Evolutionary conservation across 2,797 vertebrate species (phyloP), one percentile per base, ranked within the genome.

Genomic region (Cottoperca gobio): DNA sequence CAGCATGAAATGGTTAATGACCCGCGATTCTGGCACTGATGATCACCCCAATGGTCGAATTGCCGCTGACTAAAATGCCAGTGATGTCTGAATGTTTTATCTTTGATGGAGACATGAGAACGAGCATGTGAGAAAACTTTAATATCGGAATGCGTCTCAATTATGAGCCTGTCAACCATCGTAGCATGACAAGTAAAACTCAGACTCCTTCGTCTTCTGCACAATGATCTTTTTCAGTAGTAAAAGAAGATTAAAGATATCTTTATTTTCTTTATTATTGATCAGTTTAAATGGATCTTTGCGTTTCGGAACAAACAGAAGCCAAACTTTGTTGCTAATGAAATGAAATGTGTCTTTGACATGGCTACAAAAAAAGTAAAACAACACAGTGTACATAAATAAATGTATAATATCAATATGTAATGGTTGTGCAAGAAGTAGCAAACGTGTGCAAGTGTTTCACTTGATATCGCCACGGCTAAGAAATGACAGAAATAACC

Each of bases 1-100:
- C 89, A 86, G 83, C 81, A 65, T 62, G 85, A 82, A 73, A 74
- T 70, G 59, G 86, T 88, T 87, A 86, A 90, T 82, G 87, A 83
- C 63, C 69, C 49, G 1, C 11, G 19, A 54, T 62, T 70, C 63
- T 67, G 70, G 74, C 73, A 33, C 72, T 63, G 61, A 74, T 60
- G 19, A 77, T 72, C 55, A 21, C 42, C 61, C 69, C 71, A 11
- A 16, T 73, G 76, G 75, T 79, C 62, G 74, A 60, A 61, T 76
- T 52, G 64, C 21, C 13, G 49, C 76, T 49, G 82, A 84, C 23
- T 82, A 72, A 79, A 81, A 83, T 77, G 60, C 49, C 58, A 68
- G 40, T 26, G 46, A 71, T 69, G 70, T 72, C 63, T 70, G 48
- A 71, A 75, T 79, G 68, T 79, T 82, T 85, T 33, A 76, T 86